Base-by-base conservation (phyloP, 2,888 invertebrate genomes). In the Drosophila emarginata region DNA sequence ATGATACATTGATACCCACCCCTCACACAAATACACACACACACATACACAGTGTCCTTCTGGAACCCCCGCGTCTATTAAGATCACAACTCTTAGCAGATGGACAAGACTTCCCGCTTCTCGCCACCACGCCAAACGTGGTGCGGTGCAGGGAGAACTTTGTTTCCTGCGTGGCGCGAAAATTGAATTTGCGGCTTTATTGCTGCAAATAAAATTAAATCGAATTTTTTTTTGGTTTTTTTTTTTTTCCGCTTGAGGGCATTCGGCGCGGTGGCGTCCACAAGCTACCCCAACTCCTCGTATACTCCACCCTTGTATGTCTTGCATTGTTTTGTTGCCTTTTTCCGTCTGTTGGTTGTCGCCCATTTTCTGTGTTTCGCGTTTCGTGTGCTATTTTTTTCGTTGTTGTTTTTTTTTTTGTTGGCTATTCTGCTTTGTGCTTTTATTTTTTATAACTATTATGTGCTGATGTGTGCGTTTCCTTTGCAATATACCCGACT, bases 141-240 rank as follows among this genome's bases (percentile, higher is more conserved):
- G 11, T 18, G 21, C 14, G 40, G 26, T 4, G 11, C 59, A 26
- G 32, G 82, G 87, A 80, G 37, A 50, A 69, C 62, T 77, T 58
- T 58, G 61, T 63, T 74, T 74, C 61, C 58, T 72, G 72, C 72
- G 72, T 71, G 79, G 78, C 76, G 74, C 71, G 82, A 83, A 89
- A 85, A 89, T 89, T 89, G 87, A 89, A 88, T 89, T 78, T 87
- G 85, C 78, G 87, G 78, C 85, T 82, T 89, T 88, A 88, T 88
- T 89, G 88, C 85, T 82, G 78, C 80, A 88, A 89, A 89, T 89
- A 88, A 89, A 89, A 89, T 89, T 89, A 88, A 89, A 89, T 89
- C 78, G 85, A 87, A 76, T 83, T 84, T 79, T 86, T 65, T 63
- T 53, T 52, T 56, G 50, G 18, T 32, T 1, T 32, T 11, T 83